Percentiles rank a stretch among this genome's conserved stretches.
phyloP scores from a whole-genome alignment of 1,140 invertebrate species.

The Drosophila baimaii region DNA sequence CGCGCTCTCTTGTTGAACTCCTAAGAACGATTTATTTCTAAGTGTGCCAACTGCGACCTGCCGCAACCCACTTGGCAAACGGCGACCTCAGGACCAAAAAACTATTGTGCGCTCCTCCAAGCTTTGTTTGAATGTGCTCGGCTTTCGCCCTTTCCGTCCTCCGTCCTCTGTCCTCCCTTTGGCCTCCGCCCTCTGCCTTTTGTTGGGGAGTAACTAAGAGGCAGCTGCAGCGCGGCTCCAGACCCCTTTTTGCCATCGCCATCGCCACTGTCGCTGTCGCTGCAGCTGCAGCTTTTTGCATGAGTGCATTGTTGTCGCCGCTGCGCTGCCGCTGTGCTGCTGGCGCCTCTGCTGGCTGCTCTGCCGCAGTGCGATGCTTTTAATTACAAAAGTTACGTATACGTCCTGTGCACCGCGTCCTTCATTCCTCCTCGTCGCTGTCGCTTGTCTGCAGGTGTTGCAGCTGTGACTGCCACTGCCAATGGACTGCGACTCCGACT shows the following conservation, averaged over 20 bases:
- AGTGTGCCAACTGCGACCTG: slow-evolving; percentile 34
- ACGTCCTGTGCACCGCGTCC: slow-evolving; percentile 61
- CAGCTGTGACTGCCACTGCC: slow-evolving; percentile 61
- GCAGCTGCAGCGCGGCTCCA: slow-evolving; percentile 50
- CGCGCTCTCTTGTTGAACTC: slow-evolving; percentile 17
- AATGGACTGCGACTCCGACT: slow-evolving; percentile 53
- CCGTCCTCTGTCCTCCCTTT: slow-evolving; percentile 1
- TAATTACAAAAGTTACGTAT: slow-evolving; percentile 82
- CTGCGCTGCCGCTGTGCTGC: slow-evolving; percentile 3
- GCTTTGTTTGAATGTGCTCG: slow-evolving; percentile 69
- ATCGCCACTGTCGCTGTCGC: slow-evolving; percentile 16
- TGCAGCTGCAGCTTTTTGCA: slow-evolving; percentile 67
- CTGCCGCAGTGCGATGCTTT: slow-evolving; percentile 74
- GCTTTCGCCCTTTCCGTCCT: slow-evolving; percentile 36
- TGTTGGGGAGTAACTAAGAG: slow-evolving; percentile 46
- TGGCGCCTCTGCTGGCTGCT: slow-evolving; percentile 47
- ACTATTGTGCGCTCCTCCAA: slow-evolving; percentile 66
- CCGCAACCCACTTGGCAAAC: slow-evolving; percentile 45
- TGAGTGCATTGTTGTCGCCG: slow-evolving; percentile 65
- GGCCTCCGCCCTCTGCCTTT: slow-evolving; percentile 23
- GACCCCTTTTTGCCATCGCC: slow-evolving; percentile 24
- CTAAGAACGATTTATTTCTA: slow-evolving; percentile 29
- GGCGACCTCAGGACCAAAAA: slow-evolving; percentile 59
- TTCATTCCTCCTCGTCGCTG: slow-evolving; percentile 35
- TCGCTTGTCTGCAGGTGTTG: slow-evolving; percentile 72